Evolutionary conservation across 2,888 invertebrate genomes (phyloP).

Genomic region (Orthonevra nobilis): DNA sequence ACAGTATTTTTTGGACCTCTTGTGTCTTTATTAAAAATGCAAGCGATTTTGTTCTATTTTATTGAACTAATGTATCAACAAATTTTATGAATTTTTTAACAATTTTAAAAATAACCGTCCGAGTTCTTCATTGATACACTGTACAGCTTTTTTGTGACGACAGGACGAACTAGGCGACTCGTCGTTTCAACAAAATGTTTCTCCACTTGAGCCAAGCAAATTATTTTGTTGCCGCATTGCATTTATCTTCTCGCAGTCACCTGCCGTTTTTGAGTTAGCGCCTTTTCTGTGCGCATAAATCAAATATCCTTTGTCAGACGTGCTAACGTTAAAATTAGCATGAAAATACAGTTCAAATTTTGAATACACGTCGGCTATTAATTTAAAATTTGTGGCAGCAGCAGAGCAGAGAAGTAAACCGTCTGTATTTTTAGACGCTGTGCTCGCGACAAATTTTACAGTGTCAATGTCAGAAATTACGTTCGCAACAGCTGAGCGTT

Average conservation of each 20-base stretch:
- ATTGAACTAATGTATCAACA: too few relatives aligned
- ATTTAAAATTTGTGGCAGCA: slow-evolving; percentile 20
- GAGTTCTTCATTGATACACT: too few relatives aligned
- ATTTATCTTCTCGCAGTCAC: slow-evolving; percentile 21
- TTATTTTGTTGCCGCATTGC: not conserved
- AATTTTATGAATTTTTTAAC: too few relatives aligned
- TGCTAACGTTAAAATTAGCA: slow-evolving; percentile 16
- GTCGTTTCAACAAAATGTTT: slow-evolving; percentile 10
- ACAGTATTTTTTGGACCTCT: too few relatives aligned
- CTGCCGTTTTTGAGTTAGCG: slow-evolving; percentile 25
- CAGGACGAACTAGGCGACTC: too few relatives aligned
- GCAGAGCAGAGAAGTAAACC: not conserved
- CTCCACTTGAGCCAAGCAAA: too few relatives aligned
- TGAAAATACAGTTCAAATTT: slow-evolving; percentile 24
- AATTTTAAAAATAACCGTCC: too few relatives aligned
- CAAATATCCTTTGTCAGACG: slow-evolving; percentile 28
- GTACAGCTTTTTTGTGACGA: too few relatives aligned
- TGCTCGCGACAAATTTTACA: slow-evolving; percentile 6
- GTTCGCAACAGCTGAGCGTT: slow-evolving; percentile 24
- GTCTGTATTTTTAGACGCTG: slow-evolving; percentile 19
- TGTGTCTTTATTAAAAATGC: too few relatives aligned
- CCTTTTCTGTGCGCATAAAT: slow-evolving; percentile 29
- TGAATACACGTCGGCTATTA: slow-evolving; percentile 25
- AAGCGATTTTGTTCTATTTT: too few relatives aligned
- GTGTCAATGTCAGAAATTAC: slow-evolving; percentile 38